phyloP scores from a whole-genome alignment of 1,140 invertebrate genomes.

The Aphis craccivora region DNA sequence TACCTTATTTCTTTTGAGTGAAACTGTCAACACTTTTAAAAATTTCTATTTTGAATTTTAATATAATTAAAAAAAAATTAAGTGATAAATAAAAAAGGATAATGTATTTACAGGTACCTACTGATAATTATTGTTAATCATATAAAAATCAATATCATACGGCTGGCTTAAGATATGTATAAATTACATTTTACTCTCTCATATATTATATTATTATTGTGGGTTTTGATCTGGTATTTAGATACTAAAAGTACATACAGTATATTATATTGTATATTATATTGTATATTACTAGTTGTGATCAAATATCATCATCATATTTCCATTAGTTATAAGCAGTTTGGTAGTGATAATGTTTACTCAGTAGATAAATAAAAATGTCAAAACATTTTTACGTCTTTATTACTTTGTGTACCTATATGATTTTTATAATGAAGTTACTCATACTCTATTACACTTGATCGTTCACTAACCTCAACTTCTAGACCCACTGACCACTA shows the following conservation, averaged over 20 bases:
- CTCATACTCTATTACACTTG: background rate
- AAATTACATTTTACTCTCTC: background rate
- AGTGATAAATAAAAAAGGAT: background rate
- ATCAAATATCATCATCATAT: constrained; percentile 34
- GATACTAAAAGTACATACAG: background rate
- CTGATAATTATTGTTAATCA: background rate
- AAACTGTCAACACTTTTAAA: background rate
- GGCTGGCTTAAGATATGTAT: background rate
- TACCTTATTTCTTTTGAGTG: background rate
- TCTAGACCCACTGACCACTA: background rate
- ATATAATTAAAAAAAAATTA: background rate
- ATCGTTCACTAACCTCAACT: constrained; percentile 1
- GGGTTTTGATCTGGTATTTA: background rate
- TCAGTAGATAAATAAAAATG: background rate
- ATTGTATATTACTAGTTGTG: background rate
- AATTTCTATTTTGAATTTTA: background rate
- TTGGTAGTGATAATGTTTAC: background rate
- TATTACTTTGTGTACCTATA: background rate
- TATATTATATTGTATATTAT: background rate
- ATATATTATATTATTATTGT: background rate
- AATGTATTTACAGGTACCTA: background rate
- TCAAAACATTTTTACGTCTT: background rate
- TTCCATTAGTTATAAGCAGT: constrained; percentile 2
- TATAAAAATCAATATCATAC: background rate
- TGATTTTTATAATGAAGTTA: background rate